phyloP scores from a whole-genome alignment of 1,140 invertebrate genomes.

The Tribolium madens region DNA sequence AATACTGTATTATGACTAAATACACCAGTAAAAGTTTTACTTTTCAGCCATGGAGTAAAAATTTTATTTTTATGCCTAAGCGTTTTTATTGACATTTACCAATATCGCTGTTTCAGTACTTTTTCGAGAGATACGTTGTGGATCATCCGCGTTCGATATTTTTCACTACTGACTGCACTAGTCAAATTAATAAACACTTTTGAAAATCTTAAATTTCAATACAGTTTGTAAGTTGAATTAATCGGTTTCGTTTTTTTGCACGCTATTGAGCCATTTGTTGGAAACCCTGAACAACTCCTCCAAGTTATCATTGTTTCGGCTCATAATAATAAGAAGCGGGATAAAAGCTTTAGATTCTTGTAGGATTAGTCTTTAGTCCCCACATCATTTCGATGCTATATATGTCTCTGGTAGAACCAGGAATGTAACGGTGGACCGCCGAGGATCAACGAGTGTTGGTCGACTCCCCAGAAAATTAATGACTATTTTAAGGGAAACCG shows the following conservation, averaged over 20 bases:
- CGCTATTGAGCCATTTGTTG: conserved; percentile 7
- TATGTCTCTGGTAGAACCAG: background rate
- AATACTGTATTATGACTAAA: too few relatives aligned
- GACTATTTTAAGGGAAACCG: conserved; percentile 22
- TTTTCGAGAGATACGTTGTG: too few relatives aligned
- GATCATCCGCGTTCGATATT: too few relatives aligned
- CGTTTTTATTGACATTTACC: too few relatives aligned
- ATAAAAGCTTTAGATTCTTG: background rate
- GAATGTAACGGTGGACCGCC: background rate
- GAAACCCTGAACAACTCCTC: background rate
- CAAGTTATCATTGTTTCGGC: conserved; percentile 11
- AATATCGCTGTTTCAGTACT: too few relatives aligned
- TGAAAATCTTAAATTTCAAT: too few relatives aligned
- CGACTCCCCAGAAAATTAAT: conserved; percentile 14
- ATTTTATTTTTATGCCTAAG: too few relatives aligned
- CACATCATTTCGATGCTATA: conserved; percentile 1
- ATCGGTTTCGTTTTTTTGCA: conserved; percentile 40
- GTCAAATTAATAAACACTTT: too few relatives aligned
- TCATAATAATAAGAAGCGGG: conserved; percentile 11
- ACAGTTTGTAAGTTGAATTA: too few relatives aligned
- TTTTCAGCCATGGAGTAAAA: too few relatives aligned
- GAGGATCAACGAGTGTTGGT: background rate
- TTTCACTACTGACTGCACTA: too few relatives aligned
- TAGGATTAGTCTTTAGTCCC: background rate
- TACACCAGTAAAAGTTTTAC: too few relatives aligned